Evolutionary conservation across 1,140 invertebrate genomes (phyloP).

Genomic region (Drosophila parabipectinata): DNA sequence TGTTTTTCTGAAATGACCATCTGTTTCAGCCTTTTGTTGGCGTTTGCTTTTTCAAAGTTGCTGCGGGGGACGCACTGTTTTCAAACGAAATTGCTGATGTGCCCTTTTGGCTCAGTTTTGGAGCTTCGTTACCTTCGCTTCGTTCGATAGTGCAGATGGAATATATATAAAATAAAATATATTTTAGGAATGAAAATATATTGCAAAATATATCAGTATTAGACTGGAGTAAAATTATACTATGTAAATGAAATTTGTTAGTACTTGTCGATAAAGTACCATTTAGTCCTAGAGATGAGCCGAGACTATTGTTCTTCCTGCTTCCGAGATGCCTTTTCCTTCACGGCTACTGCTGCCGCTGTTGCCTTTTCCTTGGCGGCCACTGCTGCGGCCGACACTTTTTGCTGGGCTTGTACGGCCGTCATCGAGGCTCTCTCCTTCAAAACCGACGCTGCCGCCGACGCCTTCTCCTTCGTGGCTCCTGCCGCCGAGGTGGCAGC

Average conservation of each 20-base stretch:
- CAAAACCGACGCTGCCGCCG: too few relatives aligned
- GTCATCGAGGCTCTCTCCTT: too few relatives aligned
- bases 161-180: neutral
- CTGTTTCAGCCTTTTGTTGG: slow-evolving; percentile 15
- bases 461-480: neutral
- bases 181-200: too few relatives aligned
- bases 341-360: neutral
- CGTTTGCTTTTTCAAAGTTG: slow-evolving; percentile 8
- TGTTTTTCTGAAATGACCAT: slow-evolving; percentile 15
- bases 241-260: too few relatives aligned
- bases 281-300: neutral
- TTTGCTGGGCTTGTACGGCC: too few relatives aligned
- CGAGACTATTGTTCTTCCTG: neutral
- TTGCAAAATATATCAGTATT: too few relatives aligned
- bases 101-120: neutral
- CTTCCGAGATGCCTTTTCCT: neutral
- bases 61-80: slow-evolving; percentile 8
- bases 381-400: too few relatives aligned
- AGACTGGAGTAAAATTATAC: too few relatives aligned
- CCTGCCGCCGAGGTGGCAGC: neutral
- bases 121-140: neutral
- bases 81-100: slow-evolving; percentile 3
- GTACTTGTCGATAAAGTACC: too few relatives aligned
- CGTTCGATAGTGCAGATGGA: neutral
- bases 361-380: neutral